Percentiles rank a stretch among this genome's conserved stretches.
Evolutionary conservation across 2,797 vertebrate genomes (phyloP).

Genomic region (Gymnoscopelus braueri): DNA sequence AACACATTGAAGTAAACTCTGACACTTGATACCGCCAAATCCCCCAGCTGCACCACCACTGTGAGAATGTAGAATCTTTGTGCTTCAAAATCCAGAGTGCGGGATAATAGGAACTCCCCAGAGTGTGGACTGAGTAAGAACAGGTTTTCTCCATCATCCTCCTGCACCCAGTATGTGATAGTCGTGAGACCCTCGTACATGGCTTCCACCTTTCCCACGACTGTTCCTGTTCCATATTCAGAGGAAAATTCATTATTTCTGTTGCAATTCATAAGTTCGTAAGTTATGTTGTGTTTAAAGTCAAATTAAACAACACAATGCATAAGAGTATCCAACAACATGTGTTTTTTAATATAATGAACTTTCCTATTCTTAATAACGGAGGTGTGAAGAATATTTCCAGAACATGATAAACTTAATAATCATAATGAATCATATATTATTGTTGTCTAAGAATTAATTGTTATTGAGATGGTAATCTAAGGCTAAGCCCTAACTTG

Average conservation of each 20-base stretch:
- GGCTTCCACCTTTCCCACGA: constrained; percentile 75
- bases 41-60: constrained; percentile 63
- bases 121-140: constrained; percentile 80
- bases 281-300: too few relatives aligned
- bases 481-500: constrained; percentile 7
- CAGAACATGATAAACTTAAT: neutral
- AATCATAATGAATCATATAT: too few relatives aligned
- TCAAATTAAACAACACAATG: too few relatives aligned
- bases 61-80: constrained; percentile 79
- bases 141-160: constrained; percentile 81
- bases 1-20: constrained; percentile 82
- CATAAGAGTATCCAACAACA: too few relatives aligned
- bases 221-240: constrained; percentile 67
- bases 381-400: neutral
- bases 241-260: too few relatives aligned
- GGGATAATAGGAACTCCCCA: constrained; percentile 82
- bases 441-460: constrained; percentile 1
- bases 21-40: constrained; percentile 66
- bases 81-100: constrained; percentile 79
- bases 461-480: neutral
- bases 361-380: neutral
- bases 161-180: constrained; percentile 75
- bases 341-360: too few relatives aligned
- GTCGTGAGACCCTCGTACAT: constrained; percentile 52
- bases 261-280: too few relatives aligned